phyloP scores from a whole-genome alignment of 2,797 vertebrate genomes.

The Trachurus trachurus region DNA sequence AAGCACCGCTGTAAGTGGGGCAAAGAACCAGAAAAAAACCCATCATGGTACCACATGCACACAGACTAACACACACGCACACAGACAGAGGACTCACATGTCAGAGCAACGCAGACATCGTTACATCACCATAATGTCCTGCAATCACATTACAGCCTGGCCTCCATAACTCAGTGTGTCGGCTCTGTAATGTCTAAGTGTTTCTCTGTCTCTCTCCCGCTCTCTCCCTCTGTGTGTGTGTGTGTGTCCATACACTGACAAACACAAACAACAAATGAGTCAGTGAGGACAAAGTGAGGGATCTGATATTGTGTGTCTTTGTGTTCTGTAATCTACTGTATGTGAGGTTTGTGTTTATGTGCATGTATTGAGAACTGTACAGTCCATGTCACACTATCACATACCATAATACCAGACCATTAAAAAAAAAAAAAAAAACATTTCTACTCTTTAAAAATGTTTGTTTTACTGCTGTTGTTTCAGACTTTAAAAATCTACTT shows the following conservation, averaged over 20 bases:
- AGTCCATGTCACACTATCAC: too few relatives aligned
- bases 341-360: not conserved
- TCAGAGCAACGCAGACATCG: constrained; percentile 77
- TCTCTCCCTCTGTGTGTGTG: not conserved
- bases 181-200: constrained; percentile 33
- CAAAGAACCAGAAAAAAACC: not conserved
- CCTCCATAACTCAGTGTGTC: constrained; percentile 68
- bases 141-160: constrained; percentile 76
- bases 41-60: not conserved
- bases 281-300: not conserved
- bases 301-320: not conserved
- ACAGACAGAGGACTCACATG: constrained; percentile 41
- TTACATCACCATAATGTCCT: constrained; percentile 82
- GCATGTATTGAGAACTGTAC: not conserved
- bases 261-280: constrained; percentile 14
- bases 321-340: not conserved
- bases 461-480: too few relatives aligned
- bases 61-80: constrained; percentile 25
- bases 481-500: too few relatives aligned
- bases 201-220: constrained; percentile 17
- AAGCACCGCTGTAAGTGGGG: not conserved
- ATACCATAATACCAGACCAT: too few relatives aligned
- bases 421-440: too few relatives aligned
- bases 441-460: too few relatives aligned
- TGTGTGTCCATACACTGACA: constrained; percentile 1